A percentile compares a stretch with the other conserved stretches of the same genome.
phyloP scores from a whole-genome alignment of 2,888 invertebrate species.

The Caenorhabditis sp. region DNA sequence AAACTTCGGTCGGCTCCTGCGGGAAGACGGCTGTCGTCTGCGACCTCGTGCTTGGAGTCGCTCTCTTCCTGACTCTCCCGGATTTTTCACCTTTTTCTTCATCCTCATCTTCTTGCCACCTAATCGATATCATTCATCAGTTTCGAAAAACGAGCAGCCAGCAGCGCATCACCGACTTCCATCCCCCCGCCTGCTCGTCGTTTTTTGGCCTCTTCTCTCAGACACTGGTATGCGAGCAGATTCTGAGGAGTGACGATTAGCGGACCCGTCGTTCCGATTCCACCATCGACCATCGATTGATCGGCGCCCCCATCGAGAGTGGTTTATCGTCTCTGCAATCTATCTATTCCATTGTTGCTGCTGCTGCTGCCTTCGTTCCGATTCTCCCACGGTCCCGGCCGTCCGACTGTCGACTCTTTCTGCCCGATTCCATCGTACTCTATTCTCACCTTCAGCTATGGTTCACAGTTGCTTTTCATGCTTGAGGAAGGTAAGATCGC shows the following conservation, averaged over 20 bases:
- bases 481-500: constrained; percentile 29
- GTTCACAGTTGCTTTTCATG: constrained; percentile 22
- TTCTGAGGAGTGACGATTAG: background rate
- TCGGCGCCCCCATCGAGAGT: background rate
- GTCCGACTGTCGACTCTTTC: background rate
- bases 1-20: constrained; percentile 40
- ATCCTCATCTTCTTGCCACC: constrained; percentile 17
- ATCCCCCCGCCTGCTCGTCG: background rate
- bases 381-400: constrained; percentile 28
- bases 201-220: background rate
- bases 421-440: background rate
- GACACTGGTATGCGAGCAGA: background rate
- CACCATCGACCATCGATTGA: constrained; percentile 6
- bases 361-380: background rate
- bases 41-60: constrained; percentile 37
- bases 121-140: constrained; percentile 44
- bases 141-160: background rate
- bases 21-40: constrained; percentile 56
- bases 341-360: constrained; percentile 17
- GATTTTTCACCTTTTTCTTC: constrained; percentile 25
- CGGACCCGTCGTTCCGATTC: background rate
- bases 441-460: background rate
- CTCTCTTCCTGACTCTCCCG: constrained; percentile 25
- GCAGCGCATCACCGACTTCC: background rate
- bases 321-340: constrained; percentile 38